phyloP scores from a whole-genome alignment of 2,797 vertebrate genomes.

The Poeciliopsis gracilis region DNA sequence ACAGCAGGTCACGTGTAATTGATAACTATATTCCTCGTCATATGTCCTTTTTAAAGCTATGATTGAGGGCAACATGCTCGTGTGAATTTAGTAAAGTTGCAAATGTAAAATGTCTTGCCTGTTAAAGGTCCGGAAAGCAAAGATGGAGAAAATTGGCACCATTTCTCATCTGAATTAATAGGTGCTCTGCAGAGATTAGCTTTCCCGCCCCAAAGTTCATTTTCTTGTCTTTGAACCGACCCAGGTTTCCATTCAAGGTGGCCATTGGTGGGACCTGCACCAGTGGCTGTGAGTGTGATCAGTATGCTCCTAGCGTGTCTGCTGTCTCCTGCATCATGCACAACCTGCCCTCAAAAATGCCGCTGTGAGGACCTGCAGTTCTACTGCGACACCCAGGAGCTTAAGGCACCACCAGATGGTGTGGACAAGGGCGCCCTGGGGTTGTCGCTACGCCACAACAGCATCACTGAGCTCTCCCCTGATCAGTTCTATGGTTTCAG shows the following conservation, averaged over 20 bases:
- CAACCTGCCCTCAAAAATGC: conserved; percentile 99
- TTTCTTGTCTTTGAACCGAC: conserved; percentile 85
- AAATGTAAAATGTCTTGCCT: conserved; percentile 28
- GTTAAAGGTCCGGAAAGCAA: conserved; percentile 3
- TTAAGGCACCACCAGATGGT: conserved; percentile 94
- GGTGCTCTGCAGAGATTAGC: conserved; percentile 78
- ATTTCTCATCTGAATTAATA: conserved; percentile 64
- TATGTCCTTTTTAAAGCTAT: conserved; percentile 8
- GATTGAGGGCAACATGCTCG: conserved; percentile 21
- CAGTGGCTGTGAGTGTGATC: conserved; percentile 97
- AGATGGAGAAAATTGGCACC: conserved; percentile 36
- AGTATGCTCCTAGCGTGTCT: conserved; percentile 97
- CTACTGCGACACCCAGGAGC: conserved; percentile 99
- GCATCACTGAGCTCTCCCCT: conserved; percentile 93
- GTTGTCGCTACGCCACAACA: conserved; percentile 98
- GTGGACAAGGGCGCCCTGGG: conserved; percentile 97
- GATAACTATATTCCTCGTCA: conserved; percentile 16
- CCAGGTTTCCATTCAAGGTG: conserved; percentile 99
- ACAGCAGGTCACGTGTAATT: conserved; percentile 24
- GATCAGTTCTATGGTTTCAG: conserved; percentile 98
- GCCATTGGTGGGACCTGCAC: conserved; percentile 99
- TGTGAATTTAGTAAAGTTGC: conserved; percentile 35
- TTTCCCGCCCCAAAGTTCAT: conserved; percentile 79
- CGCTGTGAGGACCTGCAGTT: conserved; percentile 99
- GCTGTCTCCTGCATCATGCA: conserved; percentile 96